Percentiles rank a stretch among this genome's conserved stretches.
These are phyloP conservation scores for Harpagoxenus sublaevis DNA, from an alignment of 2,888 invertebrate species.

Conservation along the genomic window DNA sequence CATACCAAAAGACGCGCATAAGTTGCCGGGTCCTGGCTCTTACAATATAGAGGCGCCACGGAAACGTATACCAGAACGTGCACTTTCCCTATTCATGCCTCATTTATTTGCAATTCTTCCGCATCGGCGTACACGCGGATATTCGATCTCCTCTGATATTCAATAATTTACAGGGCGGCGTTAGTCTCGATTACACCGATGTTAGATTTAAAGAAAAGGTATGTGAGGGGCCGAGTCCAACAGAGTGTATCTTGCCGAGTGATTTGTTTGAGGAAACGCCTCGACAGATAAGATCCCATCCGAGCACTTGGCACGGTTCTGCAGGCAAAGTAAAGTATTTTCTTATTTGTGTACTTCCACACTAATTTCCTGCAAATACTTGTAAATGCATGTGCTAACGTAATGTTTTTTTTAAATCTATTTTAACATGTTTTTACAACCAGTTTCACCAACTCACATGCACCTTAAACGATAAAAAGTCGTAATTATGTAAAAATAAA, in stretches of 20 bases:
- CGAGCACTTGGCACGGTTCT: conserved; percentile 68
- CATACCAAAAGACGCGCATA: conserved; percentile 61
- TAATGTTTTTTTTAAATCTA: neutral
- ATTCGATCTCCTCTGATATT: conserved; percentile 17
- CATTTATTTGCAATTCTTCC: conserved; percentile 33
- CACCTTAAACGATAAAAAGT: neutral
- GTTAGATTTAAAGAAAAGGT: conserved; percentile 64
- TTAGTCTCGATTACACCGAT: conserved; percentile 77
- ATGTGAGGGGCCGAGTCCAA: conserved; percentile 66
- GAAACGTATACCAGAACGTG: conserved; percentile 77
- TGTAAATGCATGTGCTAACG: neutral
- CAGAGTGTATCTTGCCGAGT: conserved; percentile 49
- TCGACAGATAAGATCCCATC: conserved; percentile 58
- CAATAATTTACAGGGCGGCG: conserved; percentile 73
- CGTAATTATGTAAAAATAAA: neutral
- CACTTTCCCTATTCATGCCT: conserved; percentile 29
- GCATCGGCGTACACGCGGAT: neutral
- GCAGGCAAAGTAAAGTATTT: conserved; percentile 70
- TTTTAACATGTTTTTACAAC: neutral
- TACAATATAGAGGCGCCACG: conserved; percentile 66
- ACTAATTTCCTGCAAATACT: neutral
- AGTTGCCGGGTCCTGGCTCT: conserved; percentile 71
- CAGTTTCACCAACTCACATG: neutral
- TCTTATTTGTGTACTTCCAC: neutral
- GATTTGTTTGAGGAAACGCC: conserved; percentile 29